Evolutionary conservation across 92 coral and sea anemone species (phyloP).

Genomic region (Paramuricea clavata): DNA sequence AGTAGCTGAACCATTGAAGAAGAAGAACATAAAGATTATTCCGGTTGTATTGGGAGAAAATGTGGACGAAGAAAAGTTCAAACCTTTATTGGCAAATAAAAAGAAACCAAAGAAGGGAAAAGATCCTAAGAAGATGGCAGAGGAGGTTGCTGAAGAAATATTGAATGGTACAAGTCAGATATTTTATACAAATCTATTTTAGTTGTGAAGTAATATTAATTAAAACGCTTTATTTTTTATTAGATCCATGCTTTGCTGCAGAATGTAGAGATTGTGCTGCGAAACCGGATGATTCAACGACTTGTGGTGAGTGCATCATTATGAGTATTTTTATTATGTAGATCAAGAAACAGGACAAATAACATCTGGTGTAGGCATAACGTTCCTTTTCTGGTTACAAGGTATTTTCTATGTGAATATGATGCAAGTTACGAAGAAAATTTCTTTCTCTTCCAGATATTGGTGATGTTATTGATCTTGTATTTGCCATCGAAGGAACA

Average conservation of each 20-base stretch:
- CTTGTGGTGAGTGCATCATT: constrained; percentile 38
- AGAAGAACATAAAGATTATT: constrained; percentile 59
- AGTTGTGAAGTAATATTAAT: too few relatives aligned
- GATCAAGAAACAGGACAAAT: too few relatives aligned
- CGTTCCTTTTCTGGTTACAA: too few relatives aligned
- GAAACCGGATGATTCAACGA: constrained; percentile 39
- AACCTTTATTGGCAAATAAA: constrained; percentile 70
- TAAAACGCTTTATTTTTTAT: background rate
- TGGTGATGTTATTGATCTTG: constrained; percentile 61
- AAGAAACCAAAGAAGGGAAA: constrained; percentile 73
- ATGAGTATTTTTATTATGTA: too few relatives aligned
- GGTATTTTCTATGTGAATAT: too few relatives aligned
- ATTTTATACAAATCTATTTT: background rate
- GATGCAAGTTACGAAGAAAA: too few relatives aligned
- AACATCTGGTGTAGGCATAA: too few relatives aligned
- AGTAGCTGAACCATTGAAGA: constrained; percentile 53
- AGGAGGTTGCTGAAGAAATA: constrained; percentile 74
- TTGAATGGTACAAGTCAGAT: constrained; percentile 71
- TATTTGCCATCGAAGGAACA: constrained; percentile 57
- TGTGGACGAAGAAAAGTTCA: constrained; percentile 58
- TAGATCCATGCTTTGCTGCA: constrained; percentile 48
- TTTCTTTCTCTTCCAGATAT: constrained; percentile 4
- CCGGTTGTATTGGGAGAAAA: constrained; percentile 68
- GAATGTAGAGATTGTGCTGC: constrained; percentile 47
- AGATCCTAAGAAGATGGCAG: constrained; percentile 69